phyloP scores from a whole-genome alignment of 2,113 vertebrate genomes.

The Benitochromis conjunctus region DNA sequence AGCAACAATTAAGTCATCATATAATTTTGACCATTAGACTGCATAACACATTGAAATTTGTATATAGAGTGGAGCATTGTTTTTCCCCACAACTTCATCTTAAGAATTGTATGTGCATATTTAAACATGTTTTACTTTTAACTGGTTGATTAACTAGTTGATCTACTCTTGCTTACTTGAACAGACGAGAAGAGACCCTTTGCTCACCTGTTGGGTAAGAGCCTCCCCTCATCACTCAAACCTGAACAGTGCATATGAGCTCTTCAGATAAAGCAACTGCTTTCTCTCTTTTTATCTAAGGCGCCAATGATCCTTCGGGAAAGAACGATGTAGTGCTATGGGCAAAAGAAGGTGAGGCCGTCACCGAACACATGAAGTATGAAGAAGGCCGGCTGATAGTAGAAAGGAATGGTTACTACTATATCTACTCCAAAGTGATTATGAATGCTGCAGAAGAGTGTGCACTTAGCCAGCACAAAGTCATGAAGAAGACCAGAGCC shows the following conservation, averaged over 20 bases:
- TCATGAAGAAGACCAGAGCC: slow-evolving; percentile 30
- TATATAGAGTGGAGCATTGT: not conserved
- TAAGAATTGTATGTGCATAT: not conserved
- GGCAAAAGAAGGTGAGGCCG: not conserved
- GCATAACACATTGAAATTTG: not conserved
- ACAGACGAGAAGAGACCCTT: slow-evolving; percentile 38
- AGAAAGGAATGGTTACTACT: slow-evolving; percentile 57
- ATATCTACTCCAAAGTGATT: slow-evolving; percentile 68
- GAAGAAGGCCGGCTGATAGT: slow-evolving; percentile 28
- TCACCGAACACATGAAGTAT: slow-evolving; percentile 29
- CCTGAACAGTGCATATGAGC: not conserved
- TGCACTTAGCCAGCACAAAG: slow-evolving; percentile 40
- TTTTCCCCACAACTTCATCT: not conserved
- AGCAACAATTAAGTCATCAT: not conserved
- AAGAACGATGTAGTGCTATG: slow-evolving; percentile 25
- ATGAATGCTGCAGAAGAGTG: slow-evolving; percentile 19
- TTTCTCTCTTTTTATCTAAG: not conserved
- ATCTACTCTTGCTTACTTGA: not conserved
- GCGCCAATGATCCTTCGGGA: rapidly evolving
- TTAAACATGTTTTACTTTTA: not conserved
- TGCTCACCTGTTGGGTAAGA: slow-evolving; percentile 55
- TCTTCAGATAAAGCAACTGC: not conserved
- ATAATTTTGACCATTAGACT: not conserved
- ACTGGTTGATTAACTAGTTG: not conserved
- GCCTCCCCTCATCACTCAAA: not conserved